Evolutionary conservation across 2,113 vertebrate species (phyloP).

Genomic region (Phrynosoma blainvillii): DNA sequence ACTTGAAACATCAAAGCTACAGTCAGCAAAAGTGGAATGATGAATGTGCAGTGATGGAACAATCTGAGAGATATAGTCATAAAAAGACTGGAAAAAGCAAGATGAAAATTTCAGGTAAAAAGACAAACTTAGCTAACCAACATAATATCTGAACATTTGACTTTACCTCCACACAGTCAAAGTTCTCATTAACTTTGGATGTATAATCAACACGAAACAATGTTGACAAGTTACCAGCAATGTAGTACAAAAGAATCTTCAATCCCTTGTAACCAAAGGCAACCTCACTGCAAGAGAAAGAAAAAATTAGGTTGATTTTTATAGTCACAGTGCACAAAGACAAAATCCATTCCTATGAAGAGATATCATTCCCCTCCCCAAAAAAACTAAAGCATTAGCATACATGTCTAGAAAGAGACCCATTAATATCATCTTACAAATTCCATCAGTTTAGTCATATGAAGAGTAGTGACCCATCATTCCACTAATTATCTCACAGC

Average conservation of each 20-base stretch:
- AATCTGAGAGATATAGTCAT: not conserved
- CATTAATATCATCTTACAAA: not conserved
- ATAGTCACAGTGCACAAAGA: not conserved
- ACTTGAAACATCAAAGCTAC: not conserved
- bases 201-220: slow-evolving; percentile 93
- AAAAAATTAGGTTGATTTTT: slow-evolving; percentile 21
- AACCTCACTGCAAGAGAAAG: slow-evolving; percentile 83
- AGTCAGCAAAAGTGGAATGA: not conserved
- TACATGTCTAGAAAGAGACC: not conserved
- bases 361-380: too few species aligned
- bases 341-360: too few species aligned
- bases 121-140: not conserved
- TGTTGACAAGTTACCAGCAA: slow-evolving; percentile 92
- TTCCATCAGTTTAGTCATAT: not conserved
- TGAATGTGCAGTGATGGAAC: not conserved
- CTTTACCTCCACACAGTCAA: slow-evolving; percentile 95
- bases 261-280: slow-evolving; percentile 98
- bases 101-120: not conserved
- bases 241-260: slow-evolving; percentile 94
- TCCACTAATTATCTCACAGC: not conserved
- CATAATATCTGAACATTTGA: slow-evolving; percentile 42
- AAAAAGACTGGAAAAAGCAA: not conserved
- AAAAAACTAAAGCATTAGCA: not conserved
- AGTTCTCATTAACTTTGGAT: slow-evolving; percentile 91
- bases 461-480: not conserved